Conservation (phyloP, 2,888 invertebrate species). For the Ochropleura plecta region DNA sequence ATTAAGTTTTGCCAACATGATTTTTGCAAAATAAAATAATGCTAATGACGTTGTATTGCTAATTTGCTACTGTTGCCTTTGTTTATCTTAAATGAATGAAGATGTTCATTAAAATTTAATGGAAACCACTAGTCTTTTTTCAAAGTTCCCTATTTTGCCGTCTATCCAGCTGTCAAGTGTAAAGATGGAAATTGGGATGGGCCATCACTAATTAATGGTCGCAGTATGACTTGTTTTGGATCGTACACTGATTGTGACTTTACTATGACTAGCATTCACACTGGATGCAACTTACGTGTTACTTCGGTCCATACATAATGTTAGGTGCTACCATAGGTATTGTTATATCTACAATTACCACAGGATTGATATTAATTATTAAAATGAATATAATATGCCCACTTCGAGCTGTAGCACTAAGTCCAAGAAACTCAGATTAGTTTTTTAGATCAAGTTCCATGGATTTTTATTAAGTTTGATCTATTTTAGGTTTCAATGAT, state of each 20-base stretch:
- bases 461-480: background rate
- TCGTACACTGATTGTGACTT: background rate
- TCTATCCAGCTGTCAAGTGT: constrained; percentile 22
- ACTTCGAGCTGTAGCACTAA: background rate
- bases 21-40: background rate
- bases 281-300: background rate
- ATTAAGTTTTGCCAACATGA: background rate
- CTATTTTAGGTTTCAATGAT: background rate
- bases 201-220: background rate
- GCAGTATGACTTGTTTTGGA: background rate
- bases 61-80: background rate
- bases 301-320: background rate
- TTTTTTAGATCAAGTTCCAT: background rate
- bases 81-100: background rate
- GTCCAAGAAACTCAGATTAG: background rate
- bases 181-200: constrained; percentile 11
- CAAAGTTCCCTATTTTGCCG: background rate
- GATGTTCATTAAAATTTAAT: background rate
- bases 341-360: background rate
- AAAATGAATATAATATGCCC: background rate
- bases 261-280: background rate
- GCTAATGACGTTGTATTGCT: background rate
- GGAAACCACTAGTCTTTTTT: background rate
- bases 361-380: background rate
- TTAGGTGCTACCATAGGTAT: background rate